A percentile compares a stretch with the other conserved stretches of the same genome.
Evolutionary conservation across 2,797 vertebrate species (phyloP).

Genomic region (Anisognathus igniventris): DNA sequence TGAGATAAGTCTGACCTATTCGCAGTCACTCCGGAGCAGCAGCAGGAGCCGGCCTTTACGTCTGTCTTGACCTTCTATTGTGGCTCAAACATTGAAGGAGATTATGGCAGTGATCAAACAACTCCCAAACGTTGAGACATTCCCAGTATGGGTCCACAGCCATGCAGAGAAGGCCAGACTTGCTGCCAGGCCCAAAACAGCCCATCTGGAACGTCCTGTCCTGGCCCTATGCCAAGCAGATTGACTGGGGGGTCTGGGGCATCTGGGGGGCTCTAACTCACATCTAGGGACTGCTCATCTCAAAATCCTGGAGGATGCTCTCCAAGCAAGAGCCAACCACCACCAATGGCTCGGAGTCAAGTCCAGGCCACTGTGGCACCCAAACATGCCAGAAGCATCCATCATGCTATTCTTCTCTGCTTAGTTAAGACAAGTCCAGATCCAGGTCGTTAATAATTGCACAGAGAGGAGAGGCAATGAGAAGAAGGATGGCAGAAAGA

Average conservation of each 20-base stretch:
- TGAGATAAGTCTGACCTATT: conserved; percentile 68
- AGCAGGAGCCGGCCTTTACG: conserved; percentile 4
- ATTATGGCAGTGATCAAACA: conserved; percentile 2
- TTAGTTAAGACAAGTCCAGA: neutral
- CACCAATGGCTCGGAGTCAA: neutral
- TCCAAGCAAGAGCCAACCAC: neutral
- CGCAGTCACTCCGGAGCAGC: neutral
- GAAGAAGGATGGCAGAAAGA: neutral
- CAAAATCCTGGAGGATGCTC: neutral
- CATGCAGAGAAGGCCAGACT: neutral
- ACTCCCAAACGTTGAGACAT: neutral
- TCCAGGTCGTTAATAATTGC: neutral
- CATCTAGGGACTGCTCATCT: neutral
- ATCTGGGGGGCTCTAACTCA: neutral
- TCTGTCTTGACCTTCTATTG: conserved; percentile 70
- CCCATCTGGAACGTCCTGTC: neutral
- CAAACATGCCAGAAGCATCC: neutral
- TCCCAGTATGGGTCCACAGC: accelerated
- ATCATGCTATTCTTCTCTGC: neutral
- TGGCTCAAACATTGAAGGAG: conserved; percentile 11
- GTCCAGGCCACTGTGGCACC: neutral
- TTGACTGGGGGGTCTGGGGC: neutral
- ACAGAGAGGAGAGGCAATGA: neutral
- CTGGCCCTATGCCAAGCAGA: neutral
- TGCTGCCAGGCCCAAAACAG: neutral